Conservation (phyloP, 2,113 vertebrate genomes). For the Oreocharis arfaki region DNA sequence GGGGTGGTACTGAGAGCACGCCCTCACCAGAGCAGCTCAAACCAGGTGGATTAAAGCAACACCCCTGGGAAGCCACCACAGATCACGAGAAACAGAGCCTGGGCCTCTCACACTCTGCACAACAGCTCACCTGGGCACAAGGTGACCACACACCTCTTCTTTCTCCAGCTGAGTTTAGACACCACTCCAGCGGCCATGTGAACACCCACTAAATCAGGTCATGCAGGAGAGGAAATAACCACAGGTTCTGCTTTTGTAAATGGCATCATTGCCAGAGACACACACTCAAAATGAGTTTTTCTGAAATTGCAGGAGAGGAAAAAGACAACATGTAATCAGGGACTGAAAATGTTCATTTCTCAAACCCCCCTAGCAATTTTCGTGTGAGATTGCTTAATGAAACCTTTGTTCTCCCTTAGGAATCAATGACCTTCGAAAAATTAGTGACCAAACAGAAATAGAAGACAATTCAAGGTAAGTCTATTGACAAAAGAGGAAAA, state of each 20-base stretch:
- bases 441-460: background rate
- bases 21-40: background rate
- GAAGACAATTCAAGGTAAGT: background rate
- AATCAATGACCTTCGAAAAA: constrained; percentile 7
- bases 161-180: background rate
- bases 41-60: background rate
- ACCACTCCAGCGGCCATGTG: background rate
- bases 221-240: background rate
- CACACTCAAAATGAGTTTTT: background rate
- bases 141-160: background rate
- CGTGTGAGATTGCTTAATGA: background rate
- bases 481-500: background rate
- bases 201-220: background rate
- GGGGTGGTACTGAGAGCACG: rapidly evolving
- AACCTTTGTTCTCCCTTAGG: background rate
- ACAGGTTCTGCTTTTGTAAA: background rate
- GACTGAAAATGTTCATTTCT: background rate
- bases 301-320: background rate
- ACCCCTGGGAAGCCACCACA: rapidly evolving
- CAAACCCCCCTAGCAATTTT: background rate
- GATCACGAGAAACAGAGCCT: background rate
- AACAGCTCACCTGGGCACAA: background rate
- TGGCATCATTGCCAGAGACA: background rate
- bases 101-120: background rate
- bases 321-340: background rate